A percentile compares a stretch with the other conserved stretches of the same genome.
These are phyloP conservation scores for Aegotheles bennettii DNA, from an alignment of 2,113 vertebrate species.

Conservation along the genomic window DNA sequence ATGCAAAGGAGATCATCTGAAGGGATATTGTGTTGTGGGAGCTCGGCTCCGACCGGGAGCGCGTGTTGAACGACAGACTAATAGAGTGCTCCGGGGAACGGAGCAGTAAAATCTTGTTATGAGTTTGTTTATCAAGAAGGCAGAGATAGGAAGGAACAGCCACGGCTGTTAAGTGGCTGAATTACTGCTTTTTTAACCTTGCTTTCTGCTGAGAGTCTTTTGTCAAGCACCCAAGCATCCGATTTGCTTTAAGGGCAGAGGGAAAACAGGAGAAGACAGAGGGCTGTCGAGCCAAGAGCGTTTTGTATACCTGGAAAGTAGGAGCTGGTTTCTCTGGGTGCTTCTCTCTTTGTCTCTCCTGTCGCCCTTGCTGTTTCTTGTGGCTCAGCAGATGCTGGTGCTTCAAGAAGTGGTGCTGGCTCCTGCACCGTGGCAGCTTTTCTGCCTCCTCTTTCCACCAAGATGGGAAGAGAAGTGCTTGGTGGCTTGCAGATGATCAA, in stretches of 20 bases:
- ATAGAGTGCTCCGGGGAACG: conserved; percentile 15
- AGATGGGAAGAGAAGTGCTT: neutral
- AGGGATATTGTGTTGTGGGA: conserved; percentile 17
- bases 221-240: neutral
- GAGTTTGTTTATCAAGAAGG: conserved; percentile 41
- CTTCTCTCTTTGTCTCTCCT: neutral
- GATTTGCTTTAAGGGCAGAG: neutral
- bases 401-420: neutral
- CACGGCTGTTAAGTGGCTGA: conserved; percentile 18
- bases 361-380: neutral
- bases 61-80: conserved; percentile 17
- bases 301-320: fast-evolving
- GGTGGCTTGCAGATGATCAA: fast-evolving
- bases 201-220: neutral
- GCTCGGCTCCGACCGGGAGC: neutral
- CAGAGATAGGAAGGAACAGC: neutral
- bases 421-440: fast-evolving
- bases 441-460: neutral
- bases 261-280: neutral
- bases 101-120: conserved; percentile 28
- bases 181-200: conserved; percentile 39
- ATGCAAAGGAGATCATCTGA: conserved; percentile 51
- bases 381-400: neutral
- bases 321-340: neutral
- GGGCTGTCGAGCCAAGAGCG: fast-evolving